Percentiles rank a stretch among this genome's conserved stretches.
phyloP scores from a whole-genome alignment of 2,797 vertebrate genomes.

The Siniperca obscura region DNA sequence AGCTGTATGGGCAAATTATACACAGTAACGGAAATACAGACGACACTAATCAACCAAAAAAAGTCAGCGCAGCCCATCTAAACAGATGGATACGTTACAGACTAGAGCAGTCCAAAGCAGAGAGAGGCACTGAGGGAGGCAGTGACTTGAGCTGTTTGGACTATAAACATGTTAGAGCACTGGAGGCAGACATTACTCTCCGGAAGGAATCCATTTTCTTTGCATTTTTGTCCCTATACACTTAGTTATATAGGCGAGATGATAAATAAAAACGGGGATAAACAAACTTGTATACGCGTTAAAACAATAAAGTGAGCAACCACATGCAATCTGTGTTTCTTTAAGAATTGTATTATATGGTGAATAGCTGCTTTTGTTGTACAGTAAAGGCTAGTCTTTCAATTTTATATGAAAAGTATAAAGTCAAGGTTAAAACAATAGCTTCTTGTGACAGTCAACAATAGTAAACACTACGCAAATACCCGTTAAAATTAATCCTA shows the following conservation, averaged over 20 bases:
- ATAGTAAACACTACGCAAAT: background rate
- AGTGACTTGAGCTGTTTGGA: background rate
- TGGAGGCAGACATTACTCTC: no score
- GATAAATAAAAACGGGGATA: background rate
- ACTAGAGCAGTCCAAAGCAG: background rate
- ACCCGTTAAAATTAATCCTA: background rate
- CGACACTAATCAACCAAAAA: background rate
- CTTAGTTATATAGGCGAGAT: background rate
- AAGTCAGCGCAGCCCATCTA: background rate
- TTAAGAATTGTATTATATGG: background rate
- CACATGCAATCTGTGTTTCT: background rate
- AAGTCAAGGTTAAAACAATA: background rate
- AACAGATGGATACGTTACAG: conserved; percentile 7
- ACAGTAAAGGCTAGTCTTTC: background rate
- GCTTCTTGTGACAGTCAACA: background rate
- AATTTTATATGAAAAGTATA: background rate
- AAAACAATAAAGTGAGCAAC: background rate
- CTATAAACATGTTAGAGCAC: background rate
- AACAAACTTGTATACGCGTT: background rate
- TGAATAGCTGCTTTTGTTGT: background rate
- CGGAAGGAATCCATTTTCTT: background rate
- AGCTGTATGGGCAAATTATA: conserved; percentile 25
- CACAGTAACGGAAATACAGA: conserved; percentile 17
- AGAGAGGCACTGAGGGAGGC: background rate
- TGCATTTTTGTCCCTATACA: background rate